These are phyloP conservation scores for Schrankia costaestrigalis DNA, from an alignment of 2,888 invertebrate genomes.

Conservation along the genomic window DNA sequence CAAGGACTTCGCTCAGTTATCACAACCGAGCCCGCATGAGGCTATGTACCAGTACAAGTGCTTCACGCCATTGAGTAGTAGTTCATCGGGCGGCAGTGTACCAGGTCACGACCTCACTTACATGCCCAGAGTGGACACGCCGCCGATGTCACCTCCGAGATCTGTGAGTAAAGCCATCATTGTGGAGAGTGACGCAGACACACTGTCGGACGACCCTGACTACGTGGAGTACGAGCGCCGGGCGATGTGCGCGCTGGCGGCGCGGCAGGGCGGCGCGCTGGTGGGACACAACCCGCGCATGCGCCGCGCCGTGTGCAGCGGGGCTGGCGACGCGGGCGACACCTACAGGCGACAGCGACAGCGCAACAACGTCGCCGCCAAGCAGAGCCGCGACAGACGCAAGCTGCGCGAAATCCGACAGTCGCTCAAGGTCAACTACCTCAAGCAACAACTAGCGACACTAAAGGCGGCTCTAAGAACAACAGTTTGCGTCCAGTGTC, in stretches of 20 bases:
- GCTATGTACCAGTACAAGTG: conserved; percentile 9
- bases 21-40: not conserved
- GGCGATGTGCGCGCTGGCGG: conserved; percentile 83
- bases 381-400: conserved; percentile 94
- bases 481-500: conserved; percentile 39
- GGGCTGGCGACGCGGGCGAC: conserved; percentile 78
- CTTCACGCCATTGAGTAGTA: conserved; percentile 27
- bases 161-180: conserved; percentile 22
- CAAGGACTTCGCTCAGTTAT: conserved; percentile 7
- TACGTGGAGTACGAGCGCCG: conserved; percentile 85
- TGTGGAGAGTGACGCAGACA: conserved; percentile 40
- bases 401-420: conserved; percentile 95
- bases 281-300: conserved; percentile 83
- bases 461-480: conserved; percentile 44
- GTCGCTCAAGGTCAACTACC: conserved; percentile 91
- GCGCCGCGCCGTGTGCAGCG: conserved; percentile 73
- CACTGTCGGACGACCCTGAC: conserved; percentile 69
- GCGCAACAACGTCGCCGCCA: conserved; percentile 97
- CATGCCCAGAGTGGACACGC: conserved; percentile 23
- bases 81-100: conserved; percentile 39
- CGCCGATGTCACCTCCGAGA: conserved; percentile 35
- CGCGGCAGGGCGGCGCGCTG: conserved; percentile 77
- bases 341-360: conserved; percentile 93
- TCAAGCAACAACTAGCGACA: conserved; percentile 64
- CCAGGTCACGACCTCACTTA: conserved; percentile 31